A percentile compares a stretch with the other conserved stretches of the same genome.
Conservation (phyloP, 2,888 invertebrate species). For the Brenthis daphne region DNA sequence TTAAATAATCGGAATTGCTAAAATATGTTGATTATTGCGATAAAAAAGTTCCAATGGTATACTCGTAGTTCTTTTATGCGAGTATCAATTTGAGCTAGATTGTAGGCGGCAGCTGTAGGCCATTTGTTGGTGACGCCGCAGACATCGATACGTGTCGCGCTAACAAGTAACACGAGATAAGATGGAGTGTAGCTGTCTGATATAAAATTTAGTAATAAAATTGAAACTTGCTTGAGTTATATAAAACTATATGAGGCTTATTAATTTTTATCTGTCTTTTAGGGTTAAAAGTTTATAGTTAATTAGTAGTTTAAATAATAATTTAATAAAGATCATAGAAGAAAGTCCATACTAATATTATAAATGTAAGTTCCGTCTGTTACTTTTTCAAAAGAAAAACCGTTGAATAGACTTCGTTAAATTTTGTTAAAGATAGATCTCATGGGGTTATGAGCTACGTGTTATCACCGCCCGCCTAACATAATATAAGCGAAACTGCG, state of each 20-base stretch:
- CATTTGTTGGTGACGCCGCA: constrained; percentile 28
- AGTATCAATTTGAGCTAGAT: background rate
- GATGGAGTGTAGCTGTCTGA: constrained; percentile 29
- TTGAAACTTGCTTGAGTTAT: background rate
- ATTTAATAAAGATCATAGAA: too few relatives aligned
- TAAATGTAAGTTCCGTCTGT: background rate
- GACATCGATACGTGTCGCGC: constrained; percentile 33
- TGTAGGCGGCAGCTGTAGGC: constrained; percentile 21
- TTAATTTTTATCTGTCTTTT: background rate
- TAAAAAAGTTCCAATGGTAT: background rate
- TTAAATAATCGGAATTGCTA: background rate
- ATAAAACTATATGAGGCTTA: background rate
- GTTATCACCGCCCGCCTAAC: too few relatives aligned
- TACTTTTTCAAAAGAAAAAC: too few relatives aligned
- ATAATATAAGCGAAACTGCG: too few relatives aligned
- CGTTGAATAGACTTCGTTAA: too few relatives aligned
- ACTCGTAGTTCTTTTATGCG: background rate
- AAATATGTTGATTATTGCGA: background rate
- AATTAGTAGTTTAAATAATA: too few relatives aligned
- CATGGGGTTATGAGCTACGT: too few relatives aligned
- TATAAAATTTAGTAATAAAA: constrained; percentile 10
- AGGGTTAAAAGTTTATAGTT: background rate
- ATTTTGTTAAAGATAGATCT: too few relatives aligned
- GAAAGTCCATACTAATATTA: too few relatives aligned
- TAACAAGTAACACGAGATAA: constrained; percentile 40